Evolutionary conservation across 2,888 invertebrate genomes (phyloP).

Genomic region (Notocelia uddmanniana): DNA sequence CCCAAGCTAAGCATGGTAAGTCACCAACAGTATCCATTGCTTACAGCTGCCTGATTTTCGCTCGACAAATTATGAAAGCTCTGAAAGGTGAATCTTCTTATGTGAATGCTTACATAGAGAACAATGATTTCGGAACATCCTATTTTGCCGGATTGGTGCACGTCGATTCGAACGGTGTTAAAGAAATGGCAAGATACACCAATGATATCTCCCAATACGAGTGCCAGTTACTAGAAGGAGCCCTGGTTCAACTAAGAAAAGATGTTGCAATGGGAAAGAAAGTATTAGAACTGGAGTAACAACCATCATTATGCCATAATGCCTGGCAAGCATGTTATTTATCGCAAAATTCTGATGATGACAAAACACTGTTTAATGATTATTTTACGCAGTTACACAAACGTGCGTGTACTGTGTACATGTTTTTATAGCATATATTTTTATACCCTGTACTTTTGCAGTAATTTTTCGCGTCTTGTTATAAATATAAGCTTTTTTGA

Average conservation of each 20-base stretch:
- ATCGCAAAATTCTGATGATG: not conserved
- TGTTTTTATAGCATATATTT: not conserved
- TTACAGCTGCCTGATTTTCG: slow-evolving; percentile 87
- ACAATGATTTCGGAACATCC: slow-evolving; percentile 73
- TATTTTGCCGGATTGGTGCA: slow-evolving; percentile 68
- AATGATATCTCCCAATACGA: slow-evolving; percentile 64
- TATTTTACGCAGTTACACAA: not conserved
- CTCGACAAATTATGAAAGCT: slow-evolving; percentile 83
- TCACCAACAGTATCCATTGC: slow-evolving; percentile 88
- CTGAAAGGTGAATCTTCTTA: slow-evolving; percentile 60
- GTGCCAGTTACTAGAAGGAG: slow-evolving; percentile 64
- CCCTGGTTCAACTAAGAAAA: slow-evolving; percentile 64
- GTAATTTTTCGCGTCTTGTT: not conserved
- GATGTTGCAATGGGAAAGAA: slow-evolving; percentile 66
- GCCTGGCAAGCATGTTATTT: not conserved
- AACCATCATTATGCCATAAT: not conserved
- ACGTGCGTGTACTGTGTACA: not conserved
- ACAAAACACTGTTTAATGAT: not conserved
- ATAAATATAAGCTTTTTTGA: not conserved
- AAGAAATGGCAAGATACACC: slow-evolving; percentile 65
- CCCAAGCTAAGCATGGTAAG: slow-evolving; percentile 87
- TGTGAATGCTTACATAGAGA: slow-evolving; percentile 69
- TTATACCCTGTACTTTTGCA: not conserved
- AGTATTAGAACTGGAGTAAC: slow-evolving; percentile 62
- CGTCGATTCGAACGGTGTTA: slow-evolving; percentile 60